phyloP scores from a whole-genome alignment of 2,888 invertebrate genomes.

The Cylindroiulus punctatus region DNA sequence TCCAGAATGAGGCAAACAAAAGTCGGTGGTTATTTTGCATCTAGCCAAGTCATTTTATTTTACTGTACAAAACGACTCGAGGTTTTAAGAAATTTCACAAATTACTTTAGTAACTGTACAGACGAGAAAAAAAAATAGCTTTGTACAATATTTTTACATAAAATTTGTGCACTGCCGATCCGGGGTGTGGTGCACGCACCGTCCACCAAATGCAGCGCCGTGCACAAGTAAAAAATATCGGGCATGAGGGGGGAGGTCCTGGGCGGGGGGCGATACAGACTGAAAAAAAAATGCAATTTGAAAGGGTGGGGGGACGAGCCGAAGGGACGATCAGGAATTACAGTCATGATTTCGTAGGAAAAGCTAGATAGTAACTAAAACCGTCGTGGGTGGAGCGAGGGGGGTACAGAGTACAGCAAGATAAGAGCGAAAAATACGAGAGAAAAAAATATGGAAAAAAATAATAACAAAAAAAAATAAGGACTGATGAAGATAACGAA shows the following conservation, averaged over 20 bases:
- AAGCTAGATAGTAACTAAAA: constrained; percentile 49
- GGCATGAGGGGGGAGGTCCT: constrained; percentile 21
- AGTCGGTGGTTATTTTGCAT: constrained; percentile 33
- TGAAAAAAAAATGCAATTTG: constrained; percentile 41
- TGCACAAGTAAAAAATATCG: constrained; percentile 46
- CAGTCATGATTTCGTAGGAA: constrained; percentile 47
- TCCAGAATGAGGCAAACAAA: not conserved
- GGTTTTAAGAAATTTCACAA: constrained; percentile 56
- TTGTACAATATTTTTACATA: constrained; percentile 55
- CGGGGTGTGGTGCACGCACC: constrained; percentile 32
- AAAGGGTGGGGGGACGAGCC: not conserved
- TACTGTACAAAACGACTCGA: constrained; percentile 59
- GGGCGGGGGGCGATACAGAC: not conserved
- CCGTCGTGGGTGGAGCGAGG: not conserved
- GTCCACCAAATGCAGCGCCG: not conserved
- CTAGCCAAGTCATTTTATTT: constrained; percentile 58
- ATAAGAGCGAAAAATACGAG: constrained; percentile 25
- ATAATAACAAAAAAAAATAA: not conserved
- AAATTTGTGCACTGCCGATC: constrained; percentile 50
- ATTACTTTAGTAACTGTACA: constrained; percentile 54
- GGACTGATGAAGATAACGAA: constrained; percentile 3
- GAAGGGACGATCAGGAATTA: constrained; percentile 46
- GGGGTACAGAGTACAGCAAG: not conserved
- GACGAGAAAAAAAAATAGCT: constrained; percentile 52
- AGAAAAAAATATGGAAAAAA: constrained; percentile 26